Percentiles rank a stretch among this genome's conserved stretches.
phyloP scores from a whole-genome alignment of 1,140 invertebrate species.

The Gyrodactylus bullatarudis region DNA sequence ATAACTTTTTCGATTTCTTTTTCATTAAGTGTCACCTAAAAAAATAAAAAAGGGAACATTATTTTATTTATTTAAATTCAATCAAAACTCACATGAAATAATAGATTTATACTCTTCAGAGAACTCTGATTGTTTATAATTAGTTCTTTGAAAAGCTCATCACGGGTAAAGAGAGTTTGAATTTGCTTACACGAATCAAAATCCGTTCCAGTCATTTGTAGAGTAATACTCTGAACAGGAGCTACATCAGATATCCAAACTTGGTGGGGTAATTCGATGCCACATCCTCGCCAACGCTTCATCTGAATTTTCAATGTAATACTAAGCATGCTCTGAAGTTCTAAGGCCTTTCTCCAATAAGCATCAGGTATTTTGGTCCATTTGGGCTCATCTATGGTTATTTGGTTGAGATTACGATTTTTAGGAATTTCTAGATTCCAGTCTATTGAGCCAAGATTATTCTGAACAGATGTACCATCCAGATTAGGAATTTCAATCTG shows the following conservation, averaged over 20 bases:
- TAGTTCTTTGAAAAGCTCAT: neutral
- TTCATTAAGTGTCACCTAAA: neutral
- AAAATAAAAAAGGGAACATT: too few relatives aligned
- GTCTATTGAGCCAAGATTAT: neutral
- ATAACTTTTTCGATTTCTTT: neutral
- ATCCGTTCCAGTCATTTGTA: neutral
- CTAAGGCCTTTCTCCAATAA: neutral
- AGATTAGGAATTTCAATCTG: neutral
- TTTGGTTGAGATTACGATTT: neutral
- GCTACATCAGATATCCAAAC: neutral
- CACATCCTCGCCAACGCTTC: neutral
- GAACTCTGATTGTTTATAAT: neutral
- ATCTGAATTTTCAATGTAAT: neutral
- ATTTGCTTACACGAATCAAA: neutral
- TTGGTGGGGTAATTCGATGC: neutral
- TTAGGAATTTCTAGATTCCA: neutral
- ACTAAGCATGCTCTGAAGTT: neutral
- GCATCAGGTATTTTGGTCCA: neutral
- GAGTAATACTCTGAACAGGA: neutral
- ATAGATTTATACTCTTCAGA: neutral
- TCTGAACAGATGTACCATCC: neutral
- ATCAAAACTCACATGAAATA: neutral
- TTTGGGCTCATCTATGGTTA: neutral
- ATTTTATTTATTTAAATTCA: too few relatives aligned
- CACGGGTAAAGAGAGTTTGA: neutral